Base-by-base conservation (phyloP, 2,797 vertebrate genomes). In the Parotocinclus haroldoi region DNA sequence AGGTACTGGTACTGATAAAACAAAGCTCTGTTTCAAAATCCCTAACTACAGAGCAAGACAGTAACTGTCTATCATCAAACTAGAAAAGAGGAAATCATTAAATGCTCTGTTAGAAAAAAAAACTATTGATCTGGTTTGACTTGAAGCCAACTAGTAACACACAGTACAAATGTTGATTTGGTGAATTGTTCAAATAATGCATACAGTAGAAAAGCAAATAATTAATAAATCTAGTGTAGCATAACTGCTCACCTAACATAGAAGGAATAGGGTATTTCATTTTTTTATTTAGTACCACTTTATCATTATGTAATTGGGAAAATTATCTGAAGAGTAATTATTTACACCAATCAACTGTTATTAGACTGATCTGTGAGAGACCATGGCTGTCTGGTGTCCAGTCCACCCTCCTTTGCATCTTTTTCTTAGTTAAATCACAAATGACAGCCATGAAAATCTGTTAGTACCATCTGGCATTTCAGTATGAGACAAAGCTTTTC, bases 391-490 rank as follows among this genome's bases (percentile, higher is more conserved):
- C 49, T 53, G 69, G 27, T 57, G 42, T 51, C 67, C 57, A 65
- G 56, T 56, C 27, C 17, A 53, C 59, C 52, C 51, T 75, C 64
- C 12, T 17, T 56, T 61, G 54, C 61, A 65, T 67, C 69, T 40
- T 19, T 67, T 36, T 27, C 5, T 16, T 11, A 42, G 19, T 71
- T 73, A 80, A 51, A 82, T 72, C 63, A 72, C 59, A 81, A 67
- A 64, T 74, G 83, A 82, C 77, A 74, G 68, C 14, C 50, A 50
- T 73, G 66, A 70, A 73, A 73, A 72, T 78, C 39, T 49, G 19
- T 67, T 27, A 59, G 36, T 53, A 69, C 76, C 45, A 59, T 68
- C 60, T 75, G 79, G 61, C 78, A 76, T 69, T 73, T 77, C 71
- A 70, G 37, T 62, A 11, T 10, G 49, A 76, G 55, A 76, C 53